Conservation (phyloP, 2,113 vertebrate species). For the Syngnathus typhle region DNA sequence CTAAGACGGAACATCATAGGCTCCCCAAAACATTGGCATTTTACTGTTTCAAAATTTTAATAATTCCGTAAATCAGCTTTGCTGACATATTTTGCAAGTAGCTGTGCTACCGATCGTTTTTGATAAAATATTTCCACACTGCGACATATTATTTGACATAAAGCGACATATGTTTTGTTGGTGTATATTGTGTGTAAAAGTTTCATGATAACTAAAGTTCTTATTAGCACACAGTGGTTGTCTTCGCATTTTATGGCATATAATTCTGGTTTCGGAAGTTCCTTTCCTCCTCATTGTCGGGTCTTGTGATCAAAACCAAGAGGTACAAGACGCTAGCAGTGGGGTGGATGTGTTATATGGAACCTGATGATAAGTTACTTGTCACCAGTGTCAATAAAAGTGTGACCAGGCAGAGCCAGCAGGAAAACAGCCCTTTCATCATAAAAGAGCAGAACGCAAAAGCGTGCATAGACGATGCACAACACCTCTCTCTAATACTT, state of each 20-base stretch:
- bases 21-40: background rate
- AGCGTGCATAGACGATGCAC: conserved; percentile 75
- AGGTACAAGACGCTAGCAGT: conserved; percentile 23
- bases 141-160: no score
- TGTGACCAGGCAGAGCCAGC: conserved; percentile 58
- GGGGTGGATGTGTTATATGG: conserved; percentile 18
- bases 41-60: background rate
- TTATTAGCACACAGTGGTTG: background rate
- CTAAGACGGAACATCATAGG: background rate
- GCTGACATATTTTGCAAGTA: no score
- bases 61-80: background rate
- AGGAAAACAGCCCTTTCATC: conserved; percentile 73
- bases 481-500: conserved; percentile 70
- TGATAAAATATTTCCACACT: background rate
- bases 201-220: background rate
- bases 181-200: no score
- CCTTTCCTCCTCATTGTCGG: conserved; percentile 19
- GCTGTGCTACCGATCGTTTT: no score
- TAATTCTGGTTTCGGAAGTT: no score
- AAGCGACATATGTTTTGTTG: background rate
- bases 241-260: background rate
- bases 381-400: conserved; percentile 77
- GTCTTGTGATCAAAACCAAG: conserved; percentile 36
- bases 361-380: conserved; percentile 55
- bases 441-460: conserved; percentile 76